Evolutionary conservation across 2,113 vertebrate species (phyloP), one percentile per base, ranked within the genome.

Genomic region (Notarius lentiginosus): DNA sequence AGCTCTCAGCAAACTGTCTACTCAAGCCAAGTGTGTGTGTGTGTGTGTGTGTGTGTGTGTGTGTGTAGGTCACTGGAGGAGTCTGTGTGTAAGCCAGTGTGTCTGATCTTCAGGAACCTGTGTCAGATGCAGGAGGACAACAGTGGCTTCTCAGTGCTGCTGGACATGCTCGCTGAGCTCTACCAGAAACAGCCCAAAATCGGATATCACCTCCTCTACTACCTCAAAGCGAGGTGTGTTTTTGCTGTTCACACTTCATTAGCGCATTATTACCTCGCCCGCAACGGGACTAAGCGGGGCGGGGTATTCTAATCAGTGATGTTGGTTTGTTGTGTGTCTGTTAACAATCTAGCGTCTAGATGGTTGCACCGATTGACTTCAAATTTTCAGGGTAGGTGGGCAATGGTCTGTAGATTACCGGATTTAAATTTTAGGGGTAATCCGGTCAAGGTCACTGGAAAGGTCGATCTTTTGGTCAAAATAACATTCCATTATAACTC

Each of bases 131-230:
- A 99, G 92, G 98, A 99, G 73, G 98, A 99, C 73, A 99, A 99
- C 89, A 97, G 96, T 0, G 96, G 98, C 2, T 99, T 99, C 93
- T 98, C 97, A 0, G 95, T 99, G 73, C 96, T 99, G 22, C 94
- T 99, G 58, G 97, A 99, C 68, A 96, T 99, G 87, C 92, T 99
- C 0, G 97, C 97, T 0, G 98, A 99, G 90, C 96, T 99, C 0
- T 99, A 99, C 24, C 98, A 99, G 95, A 99, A 98, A 76, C 98
- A 99, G 85, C 98, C 98, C 87, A 99, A 99, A 96, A 98, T 99
- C 0, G 98, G 98, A 0, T 99, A 98, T 87, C 98, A 99, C 93
- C 96, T 99, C 58, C 96, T 99, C 0, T 99, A 98, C 94, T 99
- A 99, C 92, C 94, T 99, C 75, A 94, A 96, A 84, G 98, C 98